These are phyloP conservation scores for Cecropterus lyciades DNA, from an alignment of 1,140 invertebrate genomes.

Conservation along the genomic window DNA sequence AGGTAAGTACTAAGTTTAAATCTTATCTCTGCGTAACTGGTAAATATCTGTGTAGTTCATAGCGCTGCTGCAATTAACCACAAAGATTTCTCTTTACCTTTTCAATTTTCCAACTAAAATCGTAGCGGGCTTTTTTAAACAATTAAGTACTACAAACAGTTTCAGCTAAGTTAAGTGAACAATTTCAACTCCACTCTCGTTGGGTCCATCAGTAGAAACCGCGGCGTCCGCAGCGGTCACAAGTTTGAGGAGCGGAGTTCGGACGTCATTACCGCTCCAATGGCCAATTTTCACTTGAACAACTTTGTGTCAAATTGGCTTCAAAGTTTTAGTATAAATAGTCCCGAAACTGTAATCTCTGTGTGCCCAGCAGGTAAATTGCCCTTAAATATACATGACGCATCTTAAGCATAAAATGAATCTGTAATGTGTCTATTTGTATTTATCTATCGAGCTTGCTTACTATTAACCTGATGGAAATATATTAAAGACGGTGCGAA, in stretches of 20 bases:
- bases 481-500: too few relatives aligned
- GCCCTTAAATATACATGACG: background rate
- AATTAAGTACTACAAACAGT: background rate
- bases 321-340: constrained; percentile 4
- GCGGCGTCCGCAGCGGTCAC: constrained; percentile 3
- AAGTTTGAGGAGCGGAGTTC: constrained; percentile 21
- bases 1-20: too few relatives aligned
- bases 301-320: constrained; percentile 24
- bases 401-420: too few relatives aligned
- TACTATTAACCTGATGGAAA: too few relatives aligned
- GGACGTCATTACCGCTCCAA: constrained; percentile 19
- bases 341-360: constrained; percentile 2
- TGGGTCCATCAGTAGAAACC: constrained; percentile 17
- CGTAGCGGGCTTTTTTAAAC: background rate
- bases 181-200: constrained; percentile 8
- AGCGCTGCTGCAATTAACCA: too few relatives aligned
- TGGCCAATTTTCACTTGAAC: constrained; percentile 26
- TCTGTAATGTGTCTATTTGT: too few relatives aligned
- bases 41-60: too few relatives aligned
- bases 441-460: too few relatives aligned
- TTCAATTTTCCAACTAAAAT: too few relatives aligned
- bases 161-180: constrained; percentile 4
- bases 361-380: background rate
- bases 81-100: too few relatives aligned
- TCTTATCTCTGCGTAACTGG: too few relatives aligned